Base-by-base conservation (phyloP, 2,888 invertebrate species). In the Pseudococcus jackbeardsleyi region DNA sequence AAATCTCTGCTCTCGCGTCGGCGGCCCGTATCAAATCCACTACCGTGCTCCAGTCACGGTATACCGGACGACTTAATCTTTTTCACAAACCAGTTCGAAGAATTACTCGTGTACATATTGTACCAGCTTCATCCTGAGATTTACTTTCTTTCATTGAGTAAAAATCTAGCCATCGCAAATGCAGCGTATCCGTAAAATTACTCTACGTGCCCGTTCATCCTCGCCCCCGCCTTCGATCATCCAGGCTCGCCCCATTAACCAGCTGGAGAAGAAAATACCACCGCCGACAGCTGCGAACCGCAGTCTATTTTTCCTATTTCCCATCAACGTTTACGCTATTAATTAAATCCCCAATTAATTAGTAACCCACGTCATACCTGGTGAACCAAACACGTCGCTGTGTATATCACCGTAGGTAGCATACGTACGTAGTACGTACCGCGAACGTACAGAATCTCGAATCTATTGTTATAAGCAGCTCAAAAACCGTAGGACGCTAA, bases 281-380 rank as follows among this genome's bases (percentile, higher is more conserved):
- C 33, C 79, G 79, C 79, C 46, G 79, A 82, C 79, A 82, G 79
- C 79, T 82, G 79, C 79, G 79, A 82, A 82, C 79, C 79, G 19
- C 46, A 72, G 46, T 8, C 39, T 19, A 46, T 82, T 82, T 42
- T 82, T 82, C 79, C 42, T 8, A 82, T 82, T 82, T 82, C 79
- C 42, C 42, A 82, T 82, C 79, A 22, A 82, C 42, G 79, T 82
- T 82, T 82, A 82, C 46, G 79, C 79, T 42, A 82, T 82, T 82
- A 82, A 82, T 82, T 82, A 82, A 82, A 82, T 82, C 79, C 79
- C 26, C 79, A 33, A 82, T 82, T 82, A 82, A 82, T 82, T 82
- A 82, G 79, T 82, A 46, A 42, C 72, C 72, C 72, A 72, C 72
- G 72, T 72, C 72, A 72, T 72, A 72, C 72, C 72, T 72, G 72